Base-by-base conservation (phyloP, 2,888 invertebrate species). In the Bellardia bayeri region DNA sequence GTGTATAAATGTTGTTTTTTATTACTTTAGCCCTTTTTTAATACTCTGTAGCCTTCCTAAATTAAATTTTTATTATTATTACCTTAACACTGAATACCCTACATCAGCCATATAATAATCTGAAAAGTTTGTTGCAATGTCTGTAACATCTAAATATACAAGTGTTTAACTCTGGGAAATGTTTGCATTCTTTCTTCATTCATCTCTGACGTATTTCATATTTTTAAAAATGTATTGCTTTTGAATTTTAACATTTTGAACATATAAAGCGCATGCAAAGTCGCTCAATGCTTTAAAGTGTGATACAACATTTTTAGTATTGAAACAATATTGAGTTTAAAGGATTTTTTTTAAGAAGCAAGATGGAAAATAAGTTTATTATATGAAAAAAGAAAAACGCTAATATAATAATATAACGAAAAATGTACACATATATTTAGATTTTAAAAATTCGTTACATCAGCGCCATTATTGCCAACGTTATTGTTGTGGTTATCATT, bases 401-500 rank as follows among this genome's bases (percentile, higher is more conserved):
- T 51, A 51, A 58, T 33, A 58, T 30, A 58, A 30, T 30, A 58
- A 58, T 30, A 33, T 33, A 58, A 58, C 33, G 8, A 23, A 56
- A 56, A 56, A 56, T 3, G 6, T 16, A 30, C 5, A 2, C 2
- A 56, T 23, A 37, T 37, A 37, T 37, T 5, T 6, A 37, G 2
- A 37, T 56, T 61, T 11, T 9, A 63, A 37, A 37, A 63, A 37
- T n/a, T 14, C 33, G n/a, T 63, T 63, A 51, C 56, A 54, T 64
- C 14, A 51, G 61, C 69, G 5, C n/a, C n/a, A 72, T 64, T 72
- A 72, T 51, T 68, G 30, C n/a, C 63, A 81, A n/a, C 68, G 78
- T 69, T 56, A 33, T 81, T 74, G 30, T 54, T 11, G 14, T 49
- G 42, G 16, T 81, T 61, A 78, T 76, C 33, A 78, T 61, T 58